phyloP scores from a whole-genome alignment of 2,797 vertebrate genomes.

The Molossus alvarezi region DNA sequence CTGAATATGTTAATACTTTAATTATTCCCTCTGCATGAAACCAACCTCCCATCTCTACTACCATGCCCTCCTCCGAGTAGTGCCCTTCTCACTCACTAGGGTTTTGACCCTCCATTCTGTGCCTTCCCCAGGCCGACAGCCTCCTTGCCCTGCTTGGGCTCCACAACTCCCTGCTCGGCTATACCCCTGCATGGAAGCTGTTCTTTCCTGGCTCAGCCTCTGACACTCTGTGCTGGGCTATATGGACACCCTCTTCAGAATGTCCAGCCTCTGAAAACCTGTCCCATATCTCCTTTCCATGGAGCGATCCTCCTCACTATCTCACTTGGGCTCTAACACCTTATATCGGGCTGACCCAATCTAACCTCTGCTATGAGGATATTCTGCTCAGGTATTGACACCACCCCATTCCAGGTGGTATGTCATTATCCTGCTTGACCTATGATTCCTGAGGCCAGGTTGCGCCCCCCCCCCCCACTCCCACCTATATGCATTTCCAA shows the following conservation, averaged over 20 bases:
- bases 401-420: background rate
- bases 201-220: too few relatives aligned
- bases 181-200: fast-evolving
- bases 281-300: fast-evolving
- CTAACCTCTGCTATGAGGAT: fast-evolving
- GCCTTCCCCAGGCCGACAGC: background rate
- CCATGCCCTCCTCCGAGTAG: background rate
- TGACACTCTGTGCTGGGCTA: background rate
- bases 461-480: background rate
- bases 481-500: too few relatives aligned
- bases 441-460: background rate
- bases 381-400: background rate
- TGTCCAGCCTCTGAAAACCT: background rate
- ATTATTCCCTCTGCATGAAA: background rate
- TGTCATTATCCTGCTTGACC: background rate
- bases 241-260: background rate
- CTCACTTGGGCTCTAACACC: background rate
- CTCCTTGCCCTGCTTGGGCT: background rate
- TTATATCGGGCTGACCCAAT: background rate
- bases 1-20: background rate
- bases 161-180: background rate
- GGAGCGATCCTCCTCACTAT: background rate
- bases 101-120: background rate
- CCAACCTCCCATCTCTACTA: background rate
- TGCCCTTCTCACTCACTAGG: background rate